phyloP scores from a whole-genome alignment of 2,888 invertebrate species.

The Watsonalla cultraria region DNA sequence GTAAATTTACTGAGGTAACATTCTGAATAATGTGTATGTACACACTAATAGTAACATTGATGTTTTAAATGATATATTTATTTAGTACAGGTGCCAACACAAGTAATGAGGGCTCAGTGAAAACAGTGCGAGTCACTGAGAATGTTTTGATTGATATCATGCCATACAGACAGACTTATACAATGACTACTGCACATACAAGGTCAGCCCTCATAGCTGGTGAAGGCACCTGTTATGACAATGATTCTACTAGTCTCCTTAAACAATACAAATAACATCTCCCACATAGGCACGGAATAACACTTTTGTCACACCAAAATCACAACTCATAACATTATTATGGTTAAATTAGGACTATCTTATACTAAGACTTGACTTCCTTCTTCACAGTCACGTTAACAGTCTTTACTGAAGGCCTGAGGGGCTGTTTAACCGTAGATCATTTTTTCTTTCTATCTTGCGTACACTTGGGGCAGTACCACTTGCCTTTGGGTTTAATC shows the following conservation, averaged over 20 bases:
- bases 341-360: not conserved
- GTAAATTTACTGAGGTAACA: too few species aligned
- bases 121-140: too few species aligned
- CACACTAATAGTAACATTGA: too few species aligned
- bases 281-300: too few species aligned
- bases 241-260: not conserved
- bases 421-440: conserved; percentile 54
- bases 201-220: too few species aligned
- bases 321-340: conserved; percentile 7
- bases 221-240: not conserved
- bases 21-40: too few species aligned
- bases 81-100: too few species aligned
- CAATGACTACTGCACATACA: too few species aligned
- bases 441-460: conserved; percentile 90
- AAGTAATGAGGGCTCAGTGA: too few species aligned
- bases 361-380: conserved; percentile 45
- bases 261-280: not conserved
- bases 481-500: conserved; percentile 95
- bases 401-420: conserved; percentile 63
- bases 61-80: too few species aligned
- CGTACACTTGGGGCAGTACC: conserved; percentile 96
- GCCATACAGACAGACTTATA: too few species aligned
- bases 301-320: conserved; percentile 2
- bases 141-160: too few species aligned
- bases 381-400: conserved; percentile 61